A percentile compares a stretch with the other conserved stretches of the same genome.
Conservation (phyloP, 1,140 invertebrate species). For the Megalonaias nervosa region DNA sequence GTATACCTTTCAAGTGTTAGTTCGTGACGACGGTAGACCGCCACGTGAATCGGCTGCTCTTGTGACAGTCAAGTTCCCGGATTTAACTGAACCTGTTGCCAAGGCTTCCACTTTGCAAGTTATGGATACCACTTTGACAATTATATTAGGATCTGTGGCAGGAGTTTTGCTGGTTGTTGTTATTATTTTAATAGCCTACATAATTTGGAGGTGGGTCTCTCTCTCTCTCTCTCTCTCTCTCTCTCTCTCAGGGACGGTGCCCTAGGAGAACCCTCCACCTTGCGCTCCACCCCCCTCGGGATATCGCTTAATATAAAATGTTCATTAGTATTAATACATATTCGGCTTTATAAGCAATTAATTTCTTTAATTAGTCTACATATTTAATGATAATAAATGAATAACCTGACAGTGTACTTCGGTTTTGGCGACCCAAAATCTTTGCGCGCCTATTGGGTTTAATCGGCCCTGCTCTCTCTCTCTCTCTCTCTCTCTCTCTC, state of each 20-base stretch:
- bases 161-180: slow-evolving; percentile 27
- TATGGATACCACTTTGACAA: slow-evolving; percentile 20
- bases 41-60: slow-evolving; percentile 12
- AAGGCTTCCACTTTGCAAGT: background rate
- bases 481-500: too few species aligned
- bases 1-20: slow-evolving; percentile 13
- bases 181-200: slow-evolving; percentile 26
- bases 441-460: too few species aligned
- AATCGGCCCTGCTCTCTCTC: too few species aligned
- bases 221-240: background rate
- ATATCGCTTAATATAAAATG: too few species aligned
- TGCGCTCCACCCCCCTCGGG: too few species aligned
- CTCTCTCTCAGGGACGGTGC: background rate
- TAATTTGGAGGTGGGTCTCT: slow-evolving; percentile 26
- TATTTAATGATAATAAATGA: too few species aligned
- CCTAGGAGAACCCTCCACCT: background rate
- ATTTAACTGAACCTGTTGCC: background rate
- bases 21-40: slow-evolving; percentile 17
- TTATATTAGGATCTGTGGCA: slow-evolving; percentile 21
- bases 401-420: too few species aligned
- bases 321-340: too few species aligned
- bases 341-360: too few species aligned
- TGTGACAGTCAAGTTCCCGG: slow-evolving; percentile 25
- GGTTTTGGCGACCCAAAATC: too few species aligned
- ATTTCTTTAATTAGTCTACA: too few species aligned